phyloP scores from a whole-genome alignment of 2,113 vertebrate genomes.

The Pterocles burchelli region DNA sequence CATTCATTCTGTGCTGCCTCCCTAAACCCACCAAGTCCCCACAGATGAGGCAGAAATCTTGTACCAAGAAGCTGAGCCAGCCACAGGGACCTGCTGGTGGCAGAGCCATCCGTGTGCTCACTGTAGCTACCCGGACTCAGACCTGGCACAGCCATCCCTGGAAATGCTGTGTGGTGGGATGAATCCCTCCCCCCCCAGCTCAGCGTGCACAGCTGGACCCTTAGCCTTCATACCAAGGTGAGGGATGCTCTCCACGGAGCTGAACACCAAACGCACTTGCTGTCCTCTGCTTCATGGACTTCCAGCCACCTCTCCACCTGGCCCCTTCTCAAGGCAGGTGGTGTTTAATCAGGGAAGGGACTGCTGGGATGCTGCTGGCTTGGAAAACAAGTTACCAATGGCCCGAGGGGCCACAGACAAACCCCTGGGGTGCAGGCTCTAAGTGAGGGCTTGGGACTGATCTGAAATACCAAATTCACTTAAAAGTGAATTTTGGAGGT shows the following conservation, averaged over 20 bases:
- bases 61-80: fast-evolving
- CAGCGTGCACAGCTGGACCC: fast-evolving
- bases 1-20: not conserved
- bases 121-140: fast-evolving
- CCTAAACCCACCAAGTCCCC: not conserved
- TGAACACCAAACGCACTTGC: not conserved
- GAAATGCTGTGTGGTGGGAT: not conserved
- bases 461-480: not conserved
- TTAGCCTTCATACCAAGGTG: not conserved
- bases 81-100: fast-evolving
- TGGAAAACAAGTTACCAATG: not conserved
- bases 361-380: not conserved
- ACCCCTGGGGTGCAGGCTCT: not conserved
- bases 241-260: not conserved
- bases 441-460: not conserved
- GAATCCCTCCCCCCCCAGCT: not conserved
- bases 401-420: not conserved
- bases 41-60: not conserved
- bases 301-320: not conserved
- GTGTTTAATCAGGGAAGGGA: not conserved
- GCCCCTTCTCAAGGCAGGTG: not conserved
- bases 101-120: not conserved
- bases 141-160: not conserved
- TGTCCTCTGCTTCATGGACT: not conserved
- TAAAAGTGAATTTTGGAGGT: not conserved